Percentiles rank a stretch among this genome's conserved stretches.
Evolutionary conservation across 2,888 invertebrate species (phyloP).

Genomic region (Athrips mouffetella): DNA sequence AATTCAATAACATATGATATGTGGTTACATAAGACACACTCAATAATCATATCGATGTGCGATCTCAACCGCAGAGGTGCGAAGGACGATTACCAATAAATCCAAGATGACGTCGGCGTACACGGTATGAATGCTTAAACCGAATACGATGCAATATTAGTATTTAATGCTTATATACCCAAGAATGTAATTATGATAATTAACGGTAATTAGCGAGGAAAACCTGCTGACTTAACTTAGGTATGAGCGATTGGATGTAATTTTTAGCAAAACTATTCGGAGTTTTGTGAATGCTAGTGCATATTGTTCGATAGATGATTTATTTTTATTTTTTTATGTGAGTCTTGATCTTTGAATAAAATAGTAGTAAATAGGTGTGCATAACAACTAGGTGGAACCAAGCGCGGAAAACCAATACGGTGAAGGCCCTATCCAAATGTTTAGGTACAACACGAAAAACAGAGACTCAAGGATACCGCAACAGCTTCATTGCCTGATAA

Average conservation of each 20-base stretch:
- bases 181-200: neutral
- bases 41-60: neutral
- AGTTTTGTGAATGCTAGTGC: too few relatives aligned
- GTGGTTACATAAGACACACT: neutral
- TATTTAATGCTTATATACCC: neutral
- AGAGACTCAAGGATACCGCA: neutral
- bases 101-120: conserved; percentile 13
- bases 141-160: neutral
- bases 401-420: conserved; percentile 4
- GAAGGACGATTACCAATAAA: conserved; percentile 28
- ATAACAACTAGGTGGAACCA: conserved; percentile 5
- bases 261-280: too few relatives aligned
- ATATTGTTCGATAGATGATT: too few relatives aligned
- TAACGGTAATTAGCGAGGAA: too few relatives aligned
- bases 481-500: neutral
- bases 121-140: neutral
- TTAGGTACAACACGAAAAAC: neutral
- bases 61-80: conserved; percentile 19
- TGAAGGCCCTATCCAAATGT: neutral
- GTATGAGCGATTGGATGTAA: too few relatives aligned
- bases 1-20: too few relatives aligned
- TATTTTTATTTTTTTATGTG: too few relatives aligned
- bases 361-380: neutral
- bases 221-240: too few relatives aligned
- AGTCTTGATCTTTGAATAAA: too few relatives aligned